Percentiles rank a stretch among this genome's conserved stretches.
Conservation (phyloP, 2,888 invertebrate genomes). For the Mythimna ferrago region DNA sequence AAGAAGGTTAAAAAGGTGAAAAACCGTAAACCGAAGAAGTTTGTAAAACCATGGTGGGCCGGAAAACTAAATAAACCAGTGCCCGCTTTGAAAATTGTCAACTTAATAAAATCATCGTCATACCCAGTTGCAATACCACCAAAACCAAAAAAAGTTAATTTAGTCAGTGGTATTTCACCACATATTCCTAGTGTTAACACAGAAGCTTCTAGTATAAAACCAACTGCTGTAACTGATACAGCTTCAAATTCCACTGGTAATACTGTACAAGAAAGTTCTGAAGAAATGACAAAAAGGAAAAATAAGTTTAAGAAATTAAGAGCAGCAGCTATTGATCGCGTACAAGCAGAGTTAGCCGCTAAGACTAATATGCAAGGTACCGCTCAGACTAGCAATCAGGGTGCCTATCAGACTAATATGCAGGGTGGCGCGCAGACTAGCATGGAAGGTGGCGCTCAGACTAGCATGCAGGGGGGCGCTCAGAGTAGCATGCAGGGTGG, state of each 20-base stretch:
- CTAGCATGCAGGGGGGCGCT: not conserved
- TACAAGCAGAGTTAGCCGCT: not conserved
- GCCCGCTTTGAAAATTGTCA: constrained; percentile 18
- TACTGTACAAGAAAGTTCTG: not conserved
- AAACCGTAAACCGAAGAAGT: not conserved
- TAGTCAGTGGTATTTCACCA: not conserved
- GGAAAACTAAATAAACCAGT: constrained; percentile 17
- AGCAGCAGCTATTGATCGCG: not conserved
- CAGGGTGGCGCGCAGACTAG: too few species aligned
- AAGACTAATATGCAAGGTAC: not conserved
- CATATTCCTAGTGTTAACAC: not conserved
- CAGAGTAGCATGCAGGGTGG: not conserved
- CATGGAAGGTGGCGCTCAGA: not conserved
- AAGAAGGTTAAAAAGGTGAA: not conserved
- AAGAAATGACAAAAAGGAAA: constrained; percentile 1
- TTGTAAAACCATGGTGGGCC: not conserved
- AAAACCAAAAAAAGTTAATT: not conserved
- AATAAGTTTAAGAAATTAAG: not conserved
- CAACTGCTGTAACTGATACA: not conserved
- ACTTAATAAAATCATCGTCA: not conserved
- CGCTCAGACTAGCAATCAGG: not conserved
- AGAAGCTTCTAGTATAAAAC: not conserved
- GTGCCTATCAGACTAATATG: not conserved
- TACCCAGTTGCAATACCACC: too few species aligned
- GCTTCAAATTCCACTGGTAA: not conserved